A percentile compares a stretch with the other conserved stretches of the same genome.
These are phyloP conservation scores for Discoglossus pictus DNA, from an alignment of 2,797 vertebrate genomes.

Conservation along the genomic window DNA sequence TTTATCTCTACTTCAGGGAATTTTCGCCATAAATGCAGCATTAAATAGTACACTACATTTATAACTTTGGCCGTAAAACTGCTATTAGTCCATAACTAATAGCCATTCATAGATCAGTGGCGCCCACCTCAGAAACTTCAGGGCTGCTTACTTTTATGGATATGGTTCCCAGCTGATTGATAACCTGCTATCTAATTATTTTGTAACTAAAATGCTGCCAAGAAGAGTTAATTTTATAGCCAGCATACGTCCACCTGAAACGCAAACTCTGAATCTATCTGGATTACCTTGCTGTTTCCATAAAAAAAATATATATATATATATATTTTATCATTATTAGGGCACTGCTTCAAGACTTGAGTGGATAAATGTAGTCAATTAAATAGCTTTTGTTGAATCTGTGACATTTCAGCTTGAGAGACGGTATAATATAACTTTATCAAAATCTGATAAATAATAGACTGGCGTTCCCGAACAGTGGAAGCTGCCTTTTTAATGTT, in stretches of 20 bases:
- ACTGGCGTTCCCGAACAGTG: slow-evolving; percentile 17
- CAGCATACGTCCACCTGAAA: slow-evolving; percentile 17
- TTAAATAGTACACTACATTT: no score
- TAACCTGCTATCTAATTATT: slow-evolving; percentile 1
- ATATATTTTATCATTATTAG: slow-evolving; percentile 44
- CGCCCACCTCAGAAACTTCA: slow-evolving; percentile 10
- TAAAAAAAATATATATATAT: slow-evolving; percentile 37
- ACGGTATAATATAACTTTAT: slow-evolving; percentile 18
- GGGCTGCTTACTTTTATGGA: slow-evolving; percentile 7
- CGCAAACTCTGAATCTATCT: slow-evolving; percentile 13
- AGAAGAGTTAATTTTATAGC: slow-evolving; percentile 43
- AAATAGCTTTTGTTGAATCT: slow-evolving; percentile 44
- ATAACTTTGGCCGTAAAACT: no score
- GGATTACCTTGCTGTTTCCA: slow-evolving; percentile 34
- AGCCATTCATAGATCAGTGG: background rate
- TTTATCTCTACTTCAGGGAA: no score
- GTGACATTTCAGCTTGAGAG: slow-evolving; percentile 39
- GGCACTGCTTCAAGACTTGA: background rate
- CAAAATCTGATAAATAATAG: slow-evolving; percentile 41
- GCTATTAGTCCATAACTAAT: no score
- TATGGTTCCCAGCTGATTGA: slow-evolving; percentile 14
- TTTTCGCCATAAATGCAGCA: no score
- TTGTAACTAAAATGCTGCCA: slow-evolving; percentile 1
- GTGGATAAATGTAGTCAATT: slow-evolving; percentile 42
- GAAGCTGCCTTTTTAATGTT: slow-evolving; percentile 18